A percentile compares a stretch with the other conserved stretches of the same genome.
Evolutionary conservation across 2,113 vertebrate species (phyloP).

Genomic region (Scytalopus superciliaris): DNA sequence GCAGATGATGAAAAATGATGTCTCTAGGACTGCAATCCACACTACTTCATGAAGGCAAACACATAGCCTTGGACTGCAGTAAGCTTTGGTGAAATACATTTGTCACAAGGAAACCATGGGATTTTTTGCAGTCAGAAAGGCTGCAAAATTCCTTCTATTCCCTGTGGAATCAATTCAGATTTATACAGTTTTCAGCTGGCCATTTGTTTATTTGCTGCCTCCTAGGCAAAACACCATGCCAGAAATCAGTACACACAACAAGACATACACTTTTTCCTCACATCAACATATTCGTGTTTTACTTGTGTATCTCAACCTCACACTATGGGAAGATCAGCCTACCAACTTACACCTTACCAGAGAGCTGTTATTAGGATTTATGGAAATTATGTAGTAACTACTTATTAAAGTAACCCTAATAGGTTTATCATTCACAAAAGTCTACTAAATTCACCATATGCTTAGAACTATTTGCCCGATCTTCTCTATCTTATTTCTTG

Average conservation of each 20-base stretch:
- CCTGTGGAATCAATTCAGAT: not conserved
- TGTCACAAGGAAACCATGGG: not conserved
- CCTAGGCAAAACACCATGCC: not conserved
- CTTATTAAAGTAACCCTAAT: not conserved
- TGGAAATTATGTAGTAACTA: not conserved
- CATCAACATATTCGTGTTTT: not conserved
- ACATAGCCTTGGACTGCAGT: not conserved
- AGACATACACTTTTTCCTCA: not conserved
- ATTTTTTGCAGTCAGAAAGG: not conserved
- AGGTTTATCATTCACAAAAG: not conserved
- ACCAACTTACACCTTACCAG: not conserved
- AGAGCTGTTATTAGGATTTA: not conserved
- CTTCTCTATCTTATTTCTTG: not conserved
- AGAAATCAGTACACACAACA: not conserved
- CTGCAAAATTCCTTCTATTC: not conserved
- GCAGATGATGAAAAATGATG: constrained; percentile 28
- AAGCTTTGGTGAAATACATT: constrained; percentile 1
- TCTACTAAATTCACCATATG: not conserved
- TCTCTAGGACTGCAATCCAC: constrained; percentile 1
- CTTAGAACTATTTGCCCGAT: not conserved
- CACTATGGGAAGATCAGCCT: not conserved
- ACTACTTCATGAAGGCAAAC: not conserved
- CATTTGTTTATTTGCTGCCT: constrained; percentile 27
- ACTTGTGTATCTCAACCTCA: not conserved
- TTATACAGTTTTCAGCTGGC: not conserved